Base-by-base conservation (phyloP, 2,888 invertebrate species). In the Phortica okadai region DNA sequence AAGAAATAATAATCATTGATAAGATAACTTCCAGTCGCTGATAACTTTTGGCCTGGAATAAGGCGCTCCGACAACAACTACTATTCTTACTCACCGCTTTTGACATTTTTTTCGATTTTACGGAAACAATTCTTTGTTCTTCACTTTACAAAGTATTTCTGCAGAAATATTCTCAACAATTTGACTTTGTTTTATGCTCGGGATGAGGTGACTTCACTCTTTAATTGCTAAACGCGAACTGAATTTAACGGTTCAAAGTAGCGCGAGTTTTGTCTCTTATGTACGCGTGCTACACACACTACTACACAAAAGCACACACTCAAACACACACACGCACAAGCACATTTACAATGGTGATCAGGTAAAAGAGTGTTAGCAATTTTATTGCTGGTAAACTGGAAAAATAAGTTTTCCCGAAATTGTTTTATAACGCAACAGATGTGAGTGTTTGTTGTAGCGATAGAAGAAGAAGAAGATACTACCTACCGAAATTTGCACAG, bases 361-460 rank as follows among this genome's bases (percentile, higher is more conserved):
- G 58, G 11, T n/a, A 58, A 8, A 6, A 16, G 16, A 6, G 14
- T 58, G 58, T 58, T 58, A 6, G 45, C 7, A 45, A 6, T 45
- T 58, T 58, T n/a, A 58, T 58, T n/a, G 58, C 58, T 58, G 16
- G 21, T 66, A 66, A 66, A 66, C 64, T 66, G 64, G 64, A 33
- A 66, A 66, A 66, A 66, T 10, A 14, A 41, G n/a, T 62, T 66
- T 66, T 66, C 41, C 64, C 14, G 21, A 59, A 59, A 59, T 21
- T 7, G 16, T 59, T 59, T 5, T 45, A 45, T 10, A 45, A 45
- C 45, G 45, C 45, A 45, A 45, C 45, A 45, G 45, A 45, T 10
- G 10, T 45, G 45, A 8, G 10, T 45, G 45, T 45, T 8, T 45
- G 6, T 59, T 58, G 45, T 80, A 80, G 72, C 80, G 21, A 21